Conservation (phyloP, 2,888 invertebrate species). For the Chaetoderma sp. region DNA sequence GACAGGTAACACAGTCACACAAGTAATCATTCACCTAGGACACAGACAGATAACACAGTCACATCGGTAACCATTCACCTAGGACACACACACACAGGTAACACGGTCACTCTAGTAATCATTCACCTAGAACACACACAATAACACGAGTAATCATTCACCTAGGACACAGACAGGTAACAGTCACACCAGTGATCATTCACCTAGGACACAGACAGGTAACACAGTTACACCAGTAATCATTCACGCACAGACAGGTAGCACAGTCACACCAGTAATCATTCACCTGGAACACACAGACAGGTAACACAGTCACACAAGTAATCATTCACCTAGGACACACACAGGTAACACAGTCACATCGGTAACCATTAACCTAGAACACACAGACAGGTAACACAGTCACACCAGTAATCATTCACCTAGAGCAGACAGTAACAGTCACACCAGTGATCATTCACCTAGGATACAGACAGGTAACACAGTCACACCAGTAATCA, state of each 20-base stretch:
- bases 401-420: conserved; percentile 34
- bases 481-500: conserved; percentile 22
- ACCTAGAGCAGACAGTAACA: conserved; percentile 36
- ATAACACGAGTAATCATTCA: neutral
- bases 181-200: conserved; percentile 38
- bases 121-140: conserved; percentile 11
- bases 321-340: too few relatives aligned
- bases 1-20: conserved; percentile 39
- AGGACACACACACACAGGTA: conserved; percentile 29
- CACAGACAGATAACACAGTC: conserved; percentile 1
- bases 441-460: conserved; percentile 41
- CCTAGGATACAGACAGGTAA: conserved; percentile 34
- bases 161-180: conserved; percentile 33
- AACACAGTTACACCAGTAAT: neutral
- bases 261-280: conserved; percentile 43
- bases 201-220: conserved; percentile 14
- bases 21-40: conserved; percentile 21
- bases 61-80: neutral
- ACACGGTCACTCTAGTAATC: conserved; percentile 38
- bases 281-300: conserved; percentile 40
- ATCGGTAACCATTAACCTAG: neutral
- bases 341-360: conserved; percentile 3
- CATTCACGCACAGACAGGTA: conserved; percentile 18
- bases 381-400: conserved; percentile 24
- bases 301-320: conserved; percentile 20